A percentile compares a stretch with the other conserved stretches of the same genome.
Conservation (phyloP, 2,113 vertebrate genomes). For the Halichoerus grypus region DNA sequence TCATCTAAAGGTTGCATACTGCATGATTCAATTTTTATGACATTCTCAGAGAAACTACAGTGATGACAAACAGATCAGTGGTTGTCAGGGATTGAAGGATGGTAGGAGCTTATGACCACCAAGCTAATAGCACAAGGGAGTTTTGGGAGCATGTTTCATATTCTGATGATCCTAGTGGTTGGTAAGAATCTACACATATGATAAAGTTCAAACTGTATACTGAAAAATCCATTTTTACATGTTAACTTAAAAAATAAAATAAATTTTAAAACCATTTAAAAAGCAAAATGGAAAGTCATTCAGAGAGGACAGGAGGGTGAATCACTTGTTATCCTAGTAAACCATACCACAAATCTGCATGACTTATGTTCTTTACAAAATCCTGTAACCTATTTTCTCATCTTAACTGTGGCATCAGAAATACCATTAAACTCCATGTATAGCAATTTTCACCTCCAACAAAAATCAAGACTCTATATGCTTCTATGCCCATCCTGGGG, state of each 20-base stretch:
- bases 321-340: not conserved
- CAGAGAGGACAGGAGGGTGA: not conserved
- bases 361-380: not conserved
- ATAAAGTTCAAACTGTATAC: not conserved
- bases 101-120: no score
- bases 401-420: not conserved
- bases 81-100: not conserved
- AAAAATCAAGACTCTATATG: not conserved
- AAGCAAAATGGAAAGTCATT: not conserved
- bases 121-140: not conserved
- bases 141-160: not conserved
- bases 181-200: not conserved
- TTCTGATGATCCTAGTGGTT: not conserved
- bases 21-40: not conserved
- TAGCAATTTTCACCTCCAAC: not conserved
- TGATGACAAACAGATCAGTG: not conserved
- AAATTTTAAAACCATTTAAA: not conserved
- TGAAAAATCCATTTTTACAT: not conserved
- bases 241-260: not conserved
- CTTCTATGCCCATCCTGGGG: not conserved
- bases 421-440: not conserved
- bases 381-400: not conserved
- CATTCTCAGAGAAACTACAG: not conserved
- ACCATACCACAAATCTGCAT: not conserved
- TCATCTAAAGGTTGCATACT: not conserved